These are phyloP conservation scores for Burhinus bistriatus DNA, from an alignment of 2,113 vertebrate species.

Conservation along the genomic window DNA sequence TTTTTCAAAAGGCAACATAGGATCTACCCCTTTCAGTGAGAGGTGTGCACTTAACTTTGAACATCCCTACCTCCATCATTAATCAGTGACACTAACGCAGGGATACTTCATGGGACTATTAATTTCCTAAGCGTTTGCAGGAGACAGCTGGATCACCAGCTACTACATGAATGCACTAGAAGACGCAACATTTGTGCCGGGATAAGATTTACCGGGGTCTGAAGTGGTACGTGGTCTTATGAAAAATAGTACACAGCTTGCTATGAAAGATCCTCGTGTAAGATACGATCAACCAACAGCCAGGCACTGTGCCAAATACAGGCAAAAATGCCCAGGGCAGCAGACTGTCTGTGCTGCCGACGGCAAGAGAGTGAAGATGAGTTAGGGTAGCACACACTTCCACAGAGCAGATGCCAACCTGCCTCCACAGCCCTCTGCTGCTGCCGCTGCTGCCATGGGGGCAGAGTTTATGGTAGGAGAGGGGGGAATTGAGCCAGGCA, in stretches of 20 bases:
- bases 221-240: fast-evolving
- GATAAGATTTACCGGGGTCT: not conserved
- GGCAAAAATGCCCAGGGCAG: not conserved
- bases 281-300: fast-evolving
- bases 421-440: not conserved
- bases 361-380: not conserved
- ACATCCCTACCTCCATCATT: not conserved
- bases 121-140: not conserved
- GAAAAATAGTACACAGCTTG: not conserved
- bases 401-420: not conserved
- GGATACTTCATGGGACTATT: not conserved
- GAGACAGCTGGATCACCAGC: not conserved
- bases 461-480: not conserved
- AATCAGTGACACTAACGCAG: not conserved
- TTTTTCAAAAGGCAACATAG: not conserved
- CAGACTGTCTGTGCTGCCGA: not conserved
- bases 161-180: not conserved
- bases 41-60: not conserved
- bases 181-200: fast-evolving
- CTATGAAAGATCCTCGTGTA: not conserved
- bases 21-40: not conserved
- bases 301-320: fast-evolving
- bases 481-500: not conserved
- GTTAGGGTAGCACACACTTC: fast-evolving
- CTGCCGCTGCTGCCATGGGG: not conserved